Conservation (phyloP, 2,797 vertebrate genomes). For the Lacerta viridis region DNA sequence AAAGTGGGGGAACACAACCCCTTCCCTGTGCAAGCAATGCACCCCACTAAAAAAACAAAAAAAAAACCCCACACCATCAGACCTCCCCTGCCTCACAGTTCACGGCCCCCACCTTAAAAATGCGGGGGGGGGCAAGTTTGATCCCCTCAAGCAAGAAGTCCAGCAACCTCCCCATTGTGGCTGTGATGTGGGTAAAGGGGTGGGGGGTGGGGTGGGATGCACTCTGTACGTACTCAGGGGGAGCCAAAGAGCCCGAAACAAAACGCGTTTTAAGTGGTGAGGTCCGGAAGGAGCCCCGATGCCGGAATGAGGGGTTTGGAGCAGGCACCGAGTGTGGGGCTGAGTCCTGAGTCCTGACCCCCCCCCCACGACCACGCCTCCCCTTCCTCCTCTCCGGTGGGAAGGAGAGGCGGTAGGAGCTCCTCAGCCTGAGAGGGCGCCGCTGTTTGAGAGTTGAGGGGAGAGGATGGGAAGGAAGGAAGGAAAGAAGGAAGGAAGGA, state of each 20-base stretch:
- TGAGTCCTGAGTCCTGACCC: background rate
- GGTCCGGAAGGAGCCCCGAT: background rate
- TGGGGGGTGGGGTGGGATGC: background rate
- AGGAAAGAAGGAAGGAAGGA: background rate
- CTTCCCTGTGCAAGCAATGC: no score
- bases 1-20: background rate
- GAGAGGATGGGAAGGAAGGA: no score
- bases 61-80: no score
- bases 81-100: background rate
- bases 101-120: background rate
- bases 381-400: constrained; percentile 7
- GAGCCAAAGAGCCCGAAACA: no score
- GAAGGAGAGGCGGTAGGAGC: background rate
- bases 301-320: background rate
- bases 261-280: background rate
- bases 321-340: background rate
- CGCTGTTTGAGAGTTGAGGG: background rate
- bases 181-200: background rate
- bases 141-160: background rate
- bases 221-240: constrained; percentile 9
- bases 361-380: background rate
- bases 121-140: background rate
- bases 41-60: background rate
- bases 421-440: background rate
- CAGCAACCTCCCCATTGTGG: background rate